These are phyloP conservation scores for Ennomos erosarius DNA, from an alignment of 2,888 invertebrate species.

Conservation along the genomic window DNA sequence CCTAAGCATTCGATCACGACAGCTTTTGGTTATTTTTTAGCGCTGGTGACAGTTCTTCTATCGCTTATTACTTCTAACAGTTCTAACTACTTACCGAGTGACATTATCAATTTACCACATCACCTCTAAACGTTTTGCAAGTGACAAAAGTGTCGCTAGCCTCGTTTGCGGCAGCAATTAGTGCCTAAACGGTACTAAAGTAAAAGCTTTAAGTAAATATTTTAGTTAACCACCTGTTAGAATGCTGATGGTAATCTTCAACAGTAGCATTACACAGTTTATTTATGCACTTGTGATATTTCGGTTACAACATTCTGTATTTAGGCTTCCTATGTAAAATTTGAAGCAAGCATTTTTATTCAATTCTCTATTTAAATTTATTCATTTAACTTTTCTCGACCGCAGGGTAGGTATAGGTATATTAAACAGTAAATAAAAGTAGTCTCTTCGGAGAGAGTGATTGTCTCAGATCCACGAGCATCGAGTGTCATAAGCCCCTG, in stretches of 20 bases:
- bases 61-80: slow-evolving; percentile 20
- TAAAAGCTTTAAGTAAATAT: slow-evolving; percentile 23
- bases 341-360: too few species aligned
- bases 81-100: too few species aligned
- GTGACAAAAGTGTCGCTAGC: slow-evolving; percentile 30
- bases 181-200: slow-evolving; percentile 6
- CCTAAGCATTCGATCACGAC: slow-evolving; percentile 54
- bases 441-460: too few species aligned
- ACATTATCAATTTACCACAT: slow-evolving; percentile 27
- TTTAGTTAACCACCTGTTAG: not conserved
- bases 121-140: slow-evolving; percentile 36
- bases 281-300: not conserved
- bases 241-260: too few species aligned
- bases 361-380: too few species aligned
- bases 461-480: too few species aligned
- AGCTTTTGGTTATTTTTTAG: slow-evolving; percentile 42
- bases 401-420: too few species aligned
- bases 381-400: too few species aligned
- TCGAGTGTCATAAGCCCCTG: too few species aligned
- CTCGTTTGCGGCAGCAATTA: slow-evolving; percentile 16
- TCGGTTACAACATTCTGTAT: not conserved
- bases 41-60: slow-evolving; percentile 44
- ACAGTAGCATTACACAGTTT: too few species aligned
- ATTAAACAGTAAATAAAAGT: too few species aligned
- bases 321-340: too few species aligned